Base-by-base conservation (phyloP, 2,113 vertebrate genomes). In the Neoarius graeffei region DNA sequence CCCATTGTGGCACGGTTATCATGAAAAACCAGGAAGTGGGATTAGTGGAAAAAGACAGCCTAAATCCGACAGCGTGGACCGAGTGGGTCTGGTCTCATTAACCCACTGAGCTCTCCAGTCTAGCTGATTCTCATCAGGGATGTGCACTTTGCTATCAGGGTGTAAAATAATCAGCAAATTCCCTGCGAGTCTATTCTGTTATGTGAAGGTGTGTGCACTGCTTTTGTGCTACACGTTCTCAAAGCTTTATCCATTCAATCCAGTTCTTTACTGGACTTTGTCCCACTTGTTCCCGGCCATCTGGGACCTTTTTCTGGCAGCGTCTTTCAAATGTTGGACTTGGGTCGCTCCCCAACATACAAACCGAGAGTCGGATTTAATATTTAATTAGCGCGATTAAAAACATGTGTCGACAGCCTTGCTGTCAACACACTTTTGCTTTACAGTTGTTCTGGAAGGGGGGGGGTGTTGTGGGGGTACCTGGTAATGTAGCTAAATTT, bases 1-100 rank as follows among this genome's bases (percentile, higher is more conserved):
- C 92, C 93, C 23, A 83, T 94, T 94, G 92, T 94, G 94, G 94
- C 93, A 88, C 57, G 92, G 94, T 96, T 94, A 95, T 95, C 96
- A 96, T 95, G 94, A 93, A 89, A 87, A 91, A 93, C 93, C 94
- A 96, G 96, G 95, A 96, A 96, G 95, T 93, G 90, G 95, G 95
- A 95, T 95, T 95, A 95, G 92, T 64, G 66, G 52, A 87, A 85
- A 85, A 86, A 90, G 84, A 30, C 86, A 27, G 42, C 48, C 6
- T 50, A 50, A 76, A 84, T 71, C 64, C 48, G 20, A 71, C 42
- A 42, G 69, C 23, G 19, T 56, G 25, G 35, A 57, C 30, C 54
- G 81, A 64, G 62, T 77, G 85, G 67, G 62, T 13, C 20, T 62
- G n/a, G 27, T 57, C 14, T 50, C 52, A 15, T 54, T 59, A 84